Evolutionary conservation across 1,140 invertebrate genomes (phyloP), one percentile per base, ranked within the genome.

Genomic region (Brachionus asplanchnoidis): DNA sequence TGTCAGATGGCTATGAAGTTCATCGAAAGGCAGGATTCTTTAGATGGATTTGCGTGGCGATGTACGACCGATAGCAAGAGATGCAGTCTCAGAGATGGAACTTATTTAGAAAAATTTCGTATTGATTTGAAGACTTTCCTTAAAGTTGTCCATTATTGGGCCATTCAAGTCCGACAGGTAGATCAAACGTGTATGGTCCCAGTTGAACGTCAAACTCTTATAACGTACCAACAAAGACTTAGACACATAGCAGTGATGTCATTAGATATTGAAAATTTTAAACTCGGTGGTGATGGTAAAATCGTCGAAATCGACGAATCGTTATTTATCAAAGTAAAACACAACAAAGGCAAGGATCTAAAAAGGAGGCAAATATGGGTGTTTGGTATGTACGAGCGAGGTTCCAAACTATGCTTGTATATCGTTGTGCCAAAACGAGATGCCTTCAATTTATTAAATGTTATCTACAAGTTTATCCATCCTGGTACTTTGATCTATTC

Each of bases 101-200:
- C 56, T 65, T 65, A 26, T 65, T 65, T 65, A 65, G 56, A 65
- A 65, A 65, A 65, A 23, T 65, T n/a, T n/a, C n/a, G n/a, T n/a
- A n/a, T n/a, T n/a, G n/a, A n/a, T n/a, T n/a, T n/a, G n/a, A n/a
- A 32, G 28, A 32, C 28, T 32, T 32, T 32, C 28, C 28, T 32
- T 32, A 32, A 32, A 32, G 28, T 32, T 32, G 28, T 32, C 28
- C 28, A 32, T 32, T 32, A 32, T 32, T 32, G 28, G 28, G 28
- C 28, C 28, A 32, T 32, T 32, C 28, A 32, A 32, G 28, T 32
- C 28, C 28, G 28, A 32, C 28, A 32, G 28, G 28, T 32, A 32
- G 28, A 32, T 32, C 28, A 32, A 32, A 32, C 28, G 28, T 32
- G 28, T 32, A 32, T 32, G 28, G 28, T 32, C 28, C 28, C 28